A percentile compares a stretch with the other conserved stretches of the same genome.
Conservation (phyloP, 1,140 invertebrate genomes). For the Zaprionus camerounensis region DNA sequence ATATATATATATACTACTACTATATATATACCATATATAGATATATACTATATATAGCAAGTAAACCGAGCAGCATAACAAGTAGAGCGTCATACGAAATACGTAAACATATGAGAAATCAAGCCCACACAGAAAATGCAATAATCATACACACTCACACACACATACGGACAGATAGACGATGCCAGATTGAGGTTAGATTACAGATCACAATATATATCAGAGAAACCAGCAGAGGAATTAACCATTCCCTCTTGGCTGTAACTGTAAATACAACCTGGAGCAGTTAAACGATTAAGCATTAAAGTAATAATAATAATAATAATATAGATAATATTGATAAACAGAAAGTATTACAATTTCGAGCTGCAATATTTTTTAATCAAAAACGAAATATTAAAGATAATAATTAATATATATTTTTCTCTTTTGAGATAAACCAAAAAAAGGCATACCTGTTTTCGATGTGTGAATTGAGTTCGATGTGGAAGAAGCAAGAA, state of each 20-base stretch:
- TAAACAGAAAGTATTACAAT: slow-evolving; percentile 76
- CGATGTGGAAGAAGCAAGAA: slow-evolving; percentile 47
- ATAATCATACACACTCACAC: slow-evolving; percentile 22
- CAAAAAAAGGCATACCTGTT: slow-evolving; percentile 62
- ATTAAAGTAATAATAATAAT: slow-evolving; percentile 41
- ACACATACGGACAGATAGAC: slow-evolving; percentile 2
- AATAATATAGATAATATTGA: slow-evolving; percentile 33
- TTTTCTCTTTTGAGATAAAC: slow-evolving; percentile 81
- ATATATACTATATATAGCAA: slow-evolving; percentile 39
- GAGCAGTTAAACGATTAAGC: slow-evolving; percentile 15
- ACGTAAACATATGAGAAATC: slow-evolving; percentile 70
- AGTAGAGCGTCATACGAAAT: slow-evolving; percentile 62
- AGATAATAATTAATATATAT: slow-evolving; percentile 82
- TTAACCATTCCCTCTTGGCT: not conserved
- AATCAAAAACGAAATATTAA: slow-evolving; percentile 71
- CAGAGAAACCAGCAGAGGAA: not conserved
- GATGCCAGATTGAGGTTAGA: slow-evolving; percentile 2
- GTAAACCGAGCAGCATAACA: slow-evolving; percentile 63
- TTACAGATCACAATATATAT: slow-evolving; percentile 2
- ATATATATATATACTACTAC: slow-evolving; percentile 41
- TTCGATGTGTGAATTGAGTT: slow-evolving; percentile 80
- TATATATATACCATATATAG: slow-evolving; percentile 59
- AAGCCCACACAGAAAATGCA: slow-evolving; percentile 41
- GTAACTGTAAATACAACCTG: slow-evolving; percentile 27
- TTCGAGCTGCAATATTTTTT: slow-evolving; percentile 82